Evolutionary conservation across 2,888 invertebrate genomes (phyloP), one percentile per base, ranked within the genome.

Genomic region (Abrostola tripartita): DNA sequence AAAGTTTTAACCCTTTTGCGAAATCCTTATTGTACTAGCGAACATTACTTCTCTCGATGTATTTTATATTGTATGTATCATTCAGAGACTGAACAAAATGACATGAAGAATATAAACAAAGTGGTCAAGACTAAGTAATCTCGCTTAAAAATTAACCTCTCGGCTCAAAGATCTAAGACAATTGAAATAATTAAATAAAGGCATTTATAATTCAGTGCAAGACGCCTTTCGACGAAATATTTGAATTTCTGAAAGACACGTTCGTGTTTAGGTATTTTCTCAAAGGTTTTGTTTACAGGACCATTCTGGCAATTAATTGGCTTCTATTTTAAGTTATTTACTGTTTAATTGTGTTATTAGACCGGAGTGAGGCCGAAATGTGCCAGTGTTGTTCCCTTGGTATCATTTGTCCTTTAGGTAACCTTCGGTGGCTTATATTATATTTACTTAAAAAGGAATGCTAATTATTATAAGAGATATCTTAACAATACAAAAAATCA

Each of bases 221-320:
- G 52, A 66, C 57, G 57, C n/a, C 36, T 61, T 70, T 59, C 55
- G 41, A 52, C 44, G 14, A 14, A 53, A 54, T 42, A 54, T 74
- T 76, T 67, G 50, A 59, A 78, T 70, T 76, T 67, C 36, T 12
- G 40, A 68, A 72, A 65, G 69, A 67, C 78, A 63, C 53, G 55
- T 37, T 47, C 8, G 24, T 52, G 41, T 42, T 38, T 35, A 51
- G 37, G 41, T 58, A 44, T 68, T 78, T 65, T 50, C 42, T 24
- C 54, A 38, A 8, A 61, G 55, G 37, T 35, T 52, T 37, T 77
- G 74, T 74, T 78, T 63, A 76, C 68, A 65, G 2, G 12, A 67
- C 52, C 67, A 68, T 77, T 74, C 59, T 4, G 56, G 51, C 42
- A 77, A 77, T 76, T 79, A 79, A 78, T 78, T 78, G 67, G 63